Evolutionary conservation across 2,888 invertebrate genomes (phyloP).

Genomic region (Cremastinae sp.): DNA sequence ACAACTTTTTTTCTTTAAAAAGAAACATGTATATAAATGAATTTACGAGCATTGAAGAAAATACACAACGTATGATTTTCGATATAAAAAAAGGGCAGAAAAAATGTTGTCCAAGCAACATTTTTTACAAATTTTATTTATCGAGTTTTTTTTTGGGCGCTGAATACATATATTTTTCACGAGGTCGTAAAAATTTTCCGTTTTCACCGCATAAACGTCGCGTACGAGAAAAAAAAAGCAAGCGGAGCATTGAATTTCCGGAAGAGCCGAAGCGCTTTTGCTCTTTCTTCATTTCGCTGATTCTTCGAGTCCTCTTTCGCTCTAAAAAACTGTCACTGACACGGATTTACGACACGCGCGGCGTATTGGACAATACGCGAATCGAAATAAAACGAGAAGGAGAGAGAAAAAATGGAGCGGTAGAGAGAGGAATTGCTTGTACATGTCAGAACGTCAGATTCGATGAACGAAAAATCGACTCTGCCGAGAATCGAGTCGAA

Average conservation of each 20-base stretch:
- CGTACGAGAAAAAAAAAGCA: conserved; percentile 24
- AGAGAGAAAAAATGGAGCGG: too few species aligned
- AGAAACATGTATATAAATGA: too few species aligned
- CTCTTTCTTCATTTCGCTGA: too few species aligned
- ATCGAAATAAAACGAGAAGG: conserved; percentile 15
- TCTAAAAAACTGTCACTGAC: conserved; percentile 48
- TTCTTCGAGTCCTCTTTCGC: conserved; percentile 27
- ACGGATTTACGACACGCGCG: conserved; percentile 55
- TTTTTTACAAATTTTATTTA: conserved; percentile 62
- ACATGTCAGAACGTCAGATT: conserved; percentile 21
- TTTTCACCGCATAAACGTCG: conserved; percentile 45
- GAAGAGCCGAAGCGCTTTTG: too few species aligned
- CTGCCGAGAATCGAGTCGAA: conserved; percentile 50
- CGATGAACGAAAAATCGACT: conserved; percentile 48
- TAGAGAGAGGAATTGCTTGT: conserved; percentile 30
- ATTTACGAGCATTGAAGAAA: too few species aligned
- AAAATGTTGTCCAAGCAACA: too few species aligned
- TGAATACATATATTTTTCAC: conserved; percentile 66
- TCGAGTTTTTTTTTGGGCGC: background rate
- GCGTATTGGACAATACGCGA: conserved; percentile 31
- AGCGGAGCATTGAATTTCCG: conserved; percentile 33
- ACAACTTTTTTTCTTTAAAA: too few species aligned
- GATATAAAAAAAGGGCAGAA: too few species aligned
- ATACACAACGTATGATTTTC: too few species aligned
- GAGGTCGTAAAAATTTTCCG: conserved; percentile 68